phyloP scores from a whole-genome alignment of 1,140 invertebrate species.

The Brevipalpus yothersi region DNA sequence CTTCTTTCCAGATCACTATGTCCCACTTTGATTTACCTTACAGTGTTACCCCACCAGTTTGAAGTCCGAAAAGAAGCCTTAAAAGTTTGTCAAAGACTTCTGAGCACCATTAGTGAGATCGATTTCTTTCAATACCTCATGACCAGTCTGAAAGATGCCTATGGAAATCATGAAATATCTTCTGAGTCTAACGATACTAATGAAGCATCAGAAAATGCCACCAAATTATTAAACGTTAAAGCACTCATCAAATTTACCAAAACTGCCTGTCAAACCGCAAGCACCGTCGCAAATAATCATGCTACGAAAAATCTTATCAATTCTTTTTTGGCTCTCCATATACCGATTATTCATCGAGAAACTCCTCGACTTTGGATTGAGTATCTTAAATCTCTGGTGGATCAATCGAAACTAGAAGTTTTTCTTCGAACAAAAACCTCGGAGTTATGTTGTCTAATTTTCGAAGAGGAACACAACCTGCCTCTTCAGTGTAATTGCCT shows the following conservation, averaged over 20 bases:
- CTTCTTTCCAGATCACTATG: neutral
- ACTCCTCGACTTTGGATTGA: slow-evolving; percentile 3
- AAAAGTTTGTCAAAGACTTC: neutral
- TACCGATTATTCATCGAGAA: neutral
- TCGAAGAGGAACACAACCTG: neutral
- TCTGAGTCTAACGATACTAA: neutral
- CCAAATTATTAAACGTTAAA: neutral
- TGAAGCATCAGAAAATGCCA: neutral
- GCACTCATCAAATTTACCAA: neutral
- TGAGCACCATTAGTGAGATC: neutral
- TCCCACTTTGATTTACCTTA: neutral
- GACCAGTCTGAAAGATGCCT: neutral
- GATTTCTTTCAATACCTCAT: neutral
- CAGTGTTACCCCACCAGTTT: neutral
- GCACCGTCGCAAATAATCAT: neutral
- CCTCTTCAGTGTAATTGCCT: neutral
- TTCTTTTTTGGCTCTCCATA: neutral
- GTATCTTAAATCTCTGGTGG: neutral
- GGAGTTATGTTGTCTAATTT: neutral
- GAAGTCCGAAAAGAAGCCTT: neutral
- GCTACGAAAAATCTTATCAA: neutral
- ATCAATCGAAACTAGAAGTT: neutral
- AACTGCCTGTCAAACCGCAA: neutral
- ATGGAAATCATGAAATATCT: neutral
- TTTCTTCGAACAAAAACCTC: neutral